phyloP scores from a whole-genome alignment of 2,888 invertebrate genomes.

The Limnephilus rhombicus region DNA sequence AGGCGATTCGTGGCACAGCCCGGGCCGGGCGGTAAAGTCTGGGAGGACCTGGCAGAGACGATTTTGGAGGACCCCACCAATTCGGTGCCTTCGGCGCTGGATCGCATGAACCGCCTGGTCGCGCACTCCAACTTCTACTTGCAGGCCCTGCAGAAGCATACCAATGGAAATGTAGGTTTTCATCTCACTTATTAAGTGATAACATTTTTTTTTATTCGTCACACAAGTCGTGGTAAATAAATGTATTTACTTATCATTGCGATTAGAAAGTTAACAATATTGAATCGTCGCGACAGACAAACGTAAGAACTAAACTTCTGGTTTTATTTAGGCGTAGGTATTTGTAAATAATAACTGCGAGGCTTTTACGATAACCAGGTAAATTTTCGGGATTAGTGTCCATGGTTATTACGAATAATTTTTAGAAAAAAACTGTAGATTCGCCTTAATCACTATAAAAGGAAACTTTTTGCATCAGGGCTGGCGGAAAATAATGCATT shows the following conservation, averaged over 20 bases:
- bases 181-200: not conserved
- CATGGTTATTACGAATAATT: too few relatives aligned
- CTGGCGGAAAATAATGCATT: too few relatives aligned
- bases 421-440: too few relatives aligned
- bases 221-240: too few relatives aligned
- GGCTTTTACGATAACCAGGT: too few relatives aligned
- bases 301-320: not conserved
- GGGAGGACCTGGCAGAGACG: constrained; percentile 78
- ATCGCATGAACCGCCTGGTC: constrained; percentile 72
- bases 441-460: too few relatives aligned
- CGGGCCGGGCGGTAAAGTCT: constrained; percentile 71
- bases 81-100: constrained; percentile 78
- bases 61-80: constrained; percentile 81
- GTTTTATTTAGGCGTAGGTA: too few relatives aligned
- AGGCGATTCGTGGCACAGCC: constrained; percentile 78
- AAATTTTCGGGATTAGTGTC: too few relatives aligned
- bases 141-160: constrained; percentile 13
- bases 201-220: not conserved
- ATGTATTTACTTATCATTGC: too few relatives aligned
- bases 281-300: not conserved
- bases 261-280: not conserved
- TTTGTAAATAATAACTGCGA: too few relatives aligned
- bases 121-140: constrained; percentile 46
- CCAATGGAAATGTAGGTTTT: not conserved
- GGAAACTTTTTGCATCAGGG: too few relatives aligned